Evolutionary conservation across 37 sponge, comb jelly and placozoan species (phyloP).

Genomic region (Amphimedon queenslandica): DNA sequence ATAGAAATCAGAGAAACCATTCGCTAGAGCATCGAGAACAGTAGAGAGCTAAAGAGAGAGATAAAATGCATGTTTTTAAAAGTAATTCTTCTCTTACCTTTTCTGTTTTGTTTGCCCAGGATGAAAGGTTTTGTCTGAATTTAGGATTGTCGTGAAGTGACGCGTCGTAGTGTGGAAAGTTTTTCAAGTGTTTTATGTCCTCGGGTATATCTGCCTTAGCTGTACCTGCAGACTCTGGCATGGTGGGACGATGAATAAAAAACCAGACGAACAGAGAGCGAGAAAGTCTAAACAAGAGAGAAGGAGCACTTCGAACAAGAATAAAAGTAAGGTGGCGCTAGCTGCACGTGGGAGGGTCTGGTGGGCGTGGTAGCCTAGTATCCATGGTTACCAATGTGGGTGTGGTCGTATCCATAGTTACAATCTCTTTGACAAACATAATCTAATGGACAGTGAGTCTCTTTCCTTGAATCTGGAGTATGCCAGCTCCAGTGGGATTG

Average conservation of each 20-base stretch:
- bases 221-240: not conserved
- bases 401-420: slow-evolving; percentile 22
- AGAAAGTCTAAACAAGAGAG: no score
- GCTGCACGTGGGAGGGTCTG: no score
- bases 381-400: not conserved
- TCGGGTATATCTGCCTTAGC: slow-evolving; percentile 24
- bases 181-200: slow-evolving; percentile 35
- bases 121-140: slow-evolving; percentile 51
- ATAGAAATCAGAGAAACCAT: slow-evolving; percentile 37
- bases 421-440: no score
- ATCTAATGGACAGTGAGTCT: slow-evolving; percentile 87
- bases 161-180: slow-evolving; percentile 61
- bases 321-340: no score
- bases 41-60: slow-evolving; percentile 17
- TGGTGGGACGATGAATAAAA: no score
- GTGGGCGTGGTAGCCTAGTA: no score
- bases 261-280: no score
- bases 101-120: slow-evolving; percentile 58
- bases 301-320: no score
- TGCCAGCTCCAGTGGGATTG: slow-evolving; percentile 78
- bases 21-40: slow-evolving; percentile 31
- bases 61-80: not conserved
- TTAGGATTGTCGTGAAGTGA: slow-evolving; percentile 62
- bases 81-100: no score
- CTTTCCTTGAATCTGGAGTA: slow-evolving; percentile 58